Evolutionary conservation across 1,140 invertebrate genomes (phyloP), one percentile per base, ranked within the genome.

Genomic region (Tribolium castaneum): DNA sequence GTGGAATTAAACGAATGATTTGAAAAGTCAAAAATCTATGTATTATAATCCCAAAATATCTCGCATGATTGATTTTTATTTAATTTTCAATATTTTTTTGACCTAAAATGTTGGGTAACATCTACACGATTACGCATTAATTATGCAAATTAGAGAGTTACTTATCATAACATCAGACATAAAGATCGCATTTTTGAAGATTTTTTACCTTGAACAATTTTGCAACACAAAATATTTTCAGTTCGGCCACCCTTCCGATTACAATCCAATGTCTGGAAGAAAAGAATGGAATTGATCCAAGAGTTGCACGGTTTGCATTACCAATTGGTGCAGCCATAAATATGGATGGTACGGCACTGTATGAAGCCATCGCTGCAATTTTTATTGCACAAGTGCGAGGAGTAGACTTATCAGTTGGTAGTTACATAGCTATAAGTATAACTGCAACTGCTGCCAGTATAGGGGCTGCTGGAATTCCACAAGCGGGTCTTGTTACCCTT

Each of bases 401-500:
- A 49, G 86, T 92, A 4, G 75, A 86, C 34, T 88, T 96, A 45
- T 89, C 88, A 76, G 89, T 94, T 72, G 94, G 93, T 1, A 90
- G 92, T 79, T 89, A 85, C 30, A 79, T 86, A 14, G 84, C 85
- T 10, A 85, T 86, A 83, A 95, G 94, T 86, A 92, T 96, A 51
- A 95, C 94, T 2, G 93, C 95, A n/a, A 96, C 94, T 6, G 91
- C 94, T 50, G 95, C 95, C 1, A 94, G 94, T 83, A 96, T 97
- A 80, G 96, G 96, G 35, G 95, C 95, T n/a, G 95, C 96, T 25
- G 94, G 95, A 70, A 95, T 97, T 71, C 96, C 96, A 0, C 94
- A 96, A 84, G 95, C 95, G 30, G 93, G 92, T 70, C 85, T 95
- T 35, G 94, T 96, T 6, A 96, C 94, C 7, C 94, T 96, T 93